phyloP scores from a whole-genome alignment of 2,113 vertebrate genomes.

The Girardinichthys multiradiatus region DNA sequence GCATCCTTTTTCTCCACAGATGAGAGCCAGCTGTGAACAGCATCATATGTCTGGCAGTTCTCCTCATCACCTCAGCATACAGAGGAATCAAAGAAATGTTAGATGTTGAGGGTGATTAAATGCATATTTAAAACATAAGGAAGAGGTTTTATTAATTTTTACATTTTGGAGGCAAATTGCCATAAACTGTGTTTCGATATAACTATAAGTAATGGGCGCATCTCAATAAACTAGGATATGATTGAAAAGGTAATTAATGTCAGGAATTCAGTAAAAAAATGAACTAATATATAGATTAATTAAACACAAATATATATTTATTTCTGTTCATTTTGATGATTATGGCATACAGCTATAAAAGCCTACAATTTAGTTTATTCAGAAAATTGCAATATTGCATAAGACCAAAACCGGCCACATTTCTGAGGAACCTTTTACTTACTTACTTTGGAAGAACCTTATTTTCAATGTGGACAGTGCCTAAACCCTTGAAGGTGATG shows the following conservation, averaged over 20 bases:
- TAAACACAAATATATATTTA: not conserved
- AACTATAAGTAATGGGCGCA: not conserved
- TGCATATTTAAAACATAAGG: not conserved
- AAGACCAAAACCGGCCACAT: not conserved
- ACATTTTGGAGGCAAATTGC: not conserved
- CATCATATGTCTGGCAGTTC: constrained; percentile 43
- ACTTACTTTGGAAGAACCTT: no score
- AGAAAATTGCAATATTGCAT: not conserved
- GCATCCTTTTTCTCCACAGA: constrained; percentile 42
- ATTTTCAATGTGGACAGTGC: no score
- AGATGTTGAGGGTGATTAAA: not conserved
- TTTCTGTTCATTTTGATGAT: not conserved
- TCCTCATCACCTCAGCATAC: constrained; percentile 29
- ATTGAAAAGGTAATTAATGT: not conserved
- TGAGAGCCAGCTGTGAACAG: constrained; percentile 65
- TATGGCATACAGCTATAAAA: not conserved
- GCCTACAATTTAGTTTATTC: not conserved
- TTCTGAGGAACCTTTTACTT: no score
- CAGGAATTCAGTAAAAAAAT: not conserved
- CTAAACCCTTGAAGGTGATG: no score
- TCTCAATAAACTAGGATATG: not conserved
- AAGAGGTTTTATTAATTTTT: not conserved
- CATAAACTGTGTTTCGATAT: not conserved
- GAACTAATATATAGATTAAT: not conserved
- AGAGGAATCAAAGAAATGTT: constrained; percentile 24